Conservation (phyloP, 2,797 vertebrate genomes). For the Parauchenoglanis punctatus region DNA sequence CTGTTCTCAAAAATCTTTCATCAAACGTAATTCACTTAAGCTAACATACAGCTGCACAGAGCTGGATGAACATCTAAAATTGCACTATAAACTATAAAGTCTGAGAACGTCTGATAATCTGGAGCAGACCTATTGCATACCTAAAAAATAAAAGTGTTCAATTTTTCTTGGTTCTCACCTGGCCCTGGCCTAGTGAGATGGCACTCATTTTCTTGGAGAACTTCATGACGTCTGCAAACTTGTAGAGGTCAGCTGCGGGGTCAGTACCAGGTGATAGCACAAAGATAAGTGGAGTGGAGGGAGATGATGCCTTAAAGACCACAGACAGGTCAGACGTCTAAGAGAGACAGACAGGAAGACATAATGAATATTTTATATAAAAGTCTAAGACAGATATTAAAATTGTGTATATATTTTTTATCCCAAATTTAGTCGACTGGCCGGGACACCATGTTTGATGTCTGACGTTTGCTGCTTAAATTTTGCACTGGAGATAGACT, state of each 20-base stretch:
- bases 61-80: not conserved
- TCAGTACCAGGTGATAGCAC: constrained; percentile 89
- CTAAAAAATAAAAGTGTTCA: not conserved
- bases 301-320: constrained; percentile 84
- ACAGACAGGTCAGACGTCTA: constrained; percentile 83
- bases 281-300: constrained; percentile 83
- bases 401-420: not conserved
- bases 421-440: not conserved
- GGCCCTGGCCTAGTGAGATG: constrained; percentile 91
- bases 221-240: constrained; percentile 89
- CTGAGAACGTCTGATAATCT: not conserved
- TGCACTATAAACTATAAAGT: not conserved
- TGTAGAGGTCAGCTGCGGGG: constrained; percentile 88
- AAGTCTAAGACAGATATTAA: not conserved
- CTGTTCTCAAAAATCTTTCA: not conserved
- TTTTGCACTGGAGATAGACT: not conserved
- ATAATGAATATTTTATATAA: not conserved
- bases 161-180: constrained; percentile 74
- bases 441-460: not conserved
- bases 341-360: constrained; percentile 13
- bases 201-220: constrained; percentile 88
- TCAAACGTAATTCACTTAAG: not conserved
- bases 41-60: not conserved
- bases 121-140: not conserved
- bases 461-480: not conserved